Evolutionary conservation across 2,888 invertebrate species (phyloP).

Genomic region (Macrophya annulata): DNA sequence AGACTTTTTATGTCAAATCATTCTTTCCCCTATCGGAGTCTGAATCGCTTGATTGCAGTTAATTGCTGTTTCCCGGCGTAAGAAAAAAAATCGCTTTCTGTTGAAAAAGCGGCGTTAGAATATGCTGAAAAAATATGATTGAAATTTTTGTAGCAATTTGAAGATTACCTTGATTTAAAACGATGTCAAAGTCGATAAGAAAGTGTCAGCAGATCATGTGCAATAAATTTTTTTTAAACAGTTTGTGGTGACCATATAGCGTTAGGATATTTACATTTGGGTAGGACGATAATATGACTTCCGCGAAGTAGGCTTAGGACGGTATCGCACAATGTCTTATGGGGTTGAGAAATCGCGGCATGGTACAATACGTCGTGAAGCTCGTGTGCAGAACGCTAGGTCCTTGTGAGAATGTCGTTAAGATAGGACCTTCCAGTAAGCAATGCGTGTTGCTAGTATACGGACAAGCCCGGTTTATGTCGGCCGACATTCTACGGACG

Average conservation of each 20-base stretch:
- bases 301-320: conserved; percentile 12
- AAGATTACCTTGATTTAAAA: neutral
- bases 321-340: conserved; percentile 7
- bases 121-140: neutral
- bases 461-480: neutral
- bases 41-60: neutral
- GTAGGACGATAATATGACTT: conserved; percentile 6
- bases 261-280: conserved; percentile 14
- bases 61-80: neutral
- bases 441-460: conserved; percentile 29
- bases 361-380: conserved; percentile 29
- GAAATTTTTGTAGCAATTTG: neutral
- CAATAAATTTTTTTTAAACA: neutral
- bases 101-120: neutral
- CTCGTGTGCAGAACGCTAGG: conserved; percentile 15
- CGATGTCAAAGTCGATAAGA: neutral
- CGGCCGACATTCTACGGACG: conserved; percentile 21
- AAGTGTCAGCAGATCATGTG: neutral
- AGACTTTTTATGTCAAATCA: neutral
- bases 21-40: neutral
- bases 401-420: conserved; percentile 56
- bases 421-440: conserved; percentile 54
- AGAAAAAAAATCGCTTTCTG: neutral
- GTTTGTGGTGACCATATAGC: neutral
- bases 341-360: conserved; percentile 1